These are phyloP conservation scores for Acipenser oxyrinchus DNA, from an alignment of 2,797 vertebrate genomes.

Conservation along the genomic window DNA sequence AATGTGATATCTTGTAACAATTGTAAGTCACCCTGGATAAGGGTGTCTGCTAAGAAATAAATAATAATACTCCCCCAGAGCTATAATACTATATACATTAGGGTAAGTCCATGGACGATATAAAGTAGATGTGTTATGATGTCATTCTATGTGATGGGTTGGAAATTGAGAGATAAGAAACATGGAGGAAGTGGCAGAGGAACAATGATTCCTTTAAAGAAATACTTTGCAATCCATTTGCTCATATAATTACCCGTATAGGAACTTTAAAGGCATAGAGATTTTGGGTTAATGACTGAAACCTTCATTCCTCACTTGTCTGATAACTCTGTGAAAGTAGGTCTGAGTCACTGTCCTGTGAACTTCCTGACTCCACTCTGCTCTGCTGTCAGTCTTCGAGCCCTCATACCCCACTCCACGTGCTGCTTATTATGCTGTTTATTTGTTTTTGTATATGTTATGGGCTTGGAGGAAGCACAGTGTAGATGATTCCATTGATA, in stretches of 20 bases:
- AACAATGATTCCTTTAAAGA: not conserved
- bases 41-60: no score
- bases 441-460: slow-evolving; percentile 18
- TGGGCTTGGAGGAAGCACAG: slow-evolving; percentile 19
- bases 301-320: not conserved
- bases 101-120: no score
- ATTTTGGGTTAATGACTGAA: not conserved
- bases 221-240: not conserved
- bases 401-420: slow-evolving; percentile 12
- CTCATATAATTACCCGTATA: not conserved
- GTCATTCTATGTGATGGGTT: no score
- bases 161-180: no score
- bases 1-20: no score
- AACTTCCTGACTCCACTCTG: not conserved
- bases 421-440: slow-evolving; percentile 17
- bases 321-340: slow-evolving; percentile 4
- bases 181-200: not conserved
- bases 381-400: not conserved
- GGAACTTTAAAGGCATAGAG: not conserved
- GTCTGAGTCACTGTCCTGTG: slow-evolving; percentile 12
- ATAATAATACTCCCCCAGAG: no score
- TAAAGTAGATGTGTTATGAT: no score
- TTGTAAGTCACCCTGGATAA: no score
- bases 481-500: slow-evolving; percentile 21
- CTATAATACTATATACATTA: no score